These are phyloP conservation scores for Oscheius sp. DNA, from an alignment of 1,140 invertebrate genomes.

Conservation along the genomic window DNA sequence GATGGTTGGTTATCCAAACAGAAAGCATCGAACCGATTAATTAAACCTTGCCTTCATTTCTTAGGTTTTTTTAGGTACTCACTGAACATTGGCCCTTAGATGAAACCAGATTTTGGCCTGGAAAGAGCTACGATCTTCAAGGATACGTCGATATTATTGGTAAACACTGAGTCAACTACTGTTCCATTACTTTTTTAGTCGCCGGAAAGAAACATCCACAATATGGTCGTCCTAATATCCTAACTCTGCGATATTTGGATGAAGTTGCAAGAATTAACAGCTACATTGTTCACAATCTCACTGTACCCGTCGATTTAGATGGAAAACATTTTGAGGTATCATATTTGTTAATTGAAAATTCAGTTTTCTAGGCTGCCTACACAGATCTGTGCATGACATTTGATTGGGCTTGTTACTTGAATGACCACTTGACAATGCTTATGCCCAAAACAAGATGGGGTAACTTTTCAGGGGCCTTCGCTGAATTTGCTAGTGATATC, in stretches of 20 bases:
- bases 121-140: conserved; percentile 54
- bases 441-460: conserved; percentile 57
- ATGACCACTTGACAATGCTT: conserved; percentile 59
- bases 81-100: conserved; percentile 57
- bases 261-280: conserved; percentile 47
- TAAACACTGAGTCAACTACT: not conserved
- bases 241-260: conserved; percentile 48
- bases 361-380: conserved; percentile 46
- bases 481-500: conserved; percentile 55
- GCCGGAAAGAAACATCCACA: conserved; percentile 43
- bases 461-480: conserved; percentile 46
- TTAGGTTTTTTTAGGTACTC: conserved; percentile 40
- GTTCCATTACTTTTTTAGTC: conserved; percentile 18
- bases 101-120: conserved; percentile 58
- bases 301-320: conserved; percentile 25
- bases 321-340: conserved; percentile 35
- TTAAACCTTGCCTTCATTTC: too few relatives aligned
- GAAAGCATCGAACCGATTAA: too few relatives aligned
- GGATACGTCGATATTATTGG: conserved; percentile 58
- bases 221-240: conserved; percentile 54
- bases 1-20: too few relatives aligned
- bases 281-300: conserved; percentile 38
- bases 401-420: conserved; percentile 58
- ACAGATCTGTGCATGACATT: conserved; percentile 59
- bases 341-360: not conserved